Base-by-base conservation (phyloP, 2,113 vertebrate genomes). In the Triplophysa tibetana region DNA sequence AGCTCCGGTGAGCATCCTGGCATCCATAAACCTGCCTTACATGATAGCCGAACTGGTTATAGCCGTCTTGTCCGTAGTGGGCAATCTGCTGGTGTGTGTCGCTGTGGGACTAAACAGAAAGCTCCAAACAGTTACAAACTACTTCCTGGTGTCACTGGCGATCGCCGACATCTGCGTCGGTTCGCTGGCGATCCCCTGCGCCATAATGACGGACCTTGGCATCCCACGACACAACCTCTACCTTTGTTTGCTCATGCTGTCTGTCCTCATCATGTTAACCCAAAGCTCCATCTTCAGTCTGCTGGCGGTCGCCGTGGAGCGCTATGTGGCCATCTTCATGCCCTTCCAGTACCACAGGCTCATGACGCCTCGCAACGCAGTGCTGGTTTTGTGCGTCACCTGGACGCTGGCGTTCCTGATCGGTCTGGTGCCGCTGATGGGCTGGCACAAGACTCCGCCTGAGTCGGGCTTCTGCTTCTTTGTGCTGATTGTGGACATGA, bases 251-350 rank as follows among this genome's bases (percentile, higher is more conserved):
- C 86, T 94, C 19, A 93, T 93, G 92, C 86, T 94, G 33, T 93
- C 92, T 0, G 89, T 92, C 21, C 81, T 94, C 8, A 92, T 94
- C 29, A 92, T 92, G 92, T 86, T 94, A 75, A 93, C 93, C 0
- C 91, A 93, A 84, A 90, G 91, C 86, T 94, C 93, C 82, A 93
- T 93, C 84, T 93, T 94, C 78, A 93, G 93, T 84, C 81, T 93
- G 81, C 82, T 94, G 75, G 92, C 92, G 0, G 88, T 94, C 26
- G 93, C 93, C 0, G 85, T 93, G 29, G 93, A 94, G 79, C 91
- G 93, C 26, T 94, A 93, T 41, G 66, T 93, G 21, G 92, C 93
- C 82, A 94, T 94, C 70, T 92, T 94, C 77, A 88, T 91, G 89
- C 93, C 93, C 1, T 90, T 94, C 80, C 90, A 85, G 5, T 93